Base-by-base conservation (phyloP, 2,888 invertebrate species). In the Candidula unifasciata region DNA sequence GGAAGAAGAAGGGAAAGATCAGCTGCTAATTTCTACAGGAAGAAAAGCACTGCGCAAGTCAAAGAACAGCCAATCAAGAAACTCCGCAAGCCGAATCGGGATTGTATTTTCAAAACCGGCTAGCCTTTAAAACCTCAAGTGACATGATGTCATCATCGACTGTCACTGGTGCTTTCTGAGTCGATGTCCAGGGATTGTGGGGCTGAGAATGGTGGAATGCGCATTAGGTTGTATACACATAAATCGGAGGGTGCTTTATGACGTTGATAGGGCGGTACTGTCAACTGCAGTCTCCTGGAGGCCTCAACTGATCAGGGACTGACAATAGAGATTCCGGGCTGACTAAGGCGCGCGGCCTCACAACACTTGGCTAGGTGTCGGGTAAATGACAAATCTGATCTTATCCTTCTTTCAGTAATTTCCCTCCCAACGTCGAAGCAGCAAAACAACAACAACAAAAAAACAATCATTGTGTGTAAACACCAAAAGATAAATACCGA, bases 111-210 rank as follows among this genome's bases (percentile, higher is more conserved):
- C n/a, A n/a, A 13, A 79, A 60, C 18, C 33, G 37, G 21, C 33
- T 30, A 10, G 44, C 24, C 35, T 27, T 37, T 79, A n/a, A 24
- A 35, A 35, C 44, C 37, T 18, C 24, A 27, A 21, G 33, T n/a
- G 64, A 37, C 78, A 78, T 30, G 13, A 60, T 64, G 66, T 27
- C 24, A 66, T 79, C 79, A 66, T 21, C 10, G 21, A 35, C 35
- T 66, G 37, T 64, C 64, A 79, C 64, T 66, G 37, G 37, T 44
- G 64, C 66, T 79, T 79, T 37, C 6, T 37, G n/a, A 66, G 60
- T 37, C 37, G 66, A 8, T 35, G 54, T 27, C 24, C 13, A 79
- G 27, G n/a, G 37, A 79, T 60, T 57, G 79, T 13, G n/a, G 30
- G 1, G 77, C 30, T 27, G 30, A 60, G 27, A 33, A 33, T 44